Base-by-base conservation (phyloP, 2,113 vertebrate genomes). In the Neogale vison region DNA sequence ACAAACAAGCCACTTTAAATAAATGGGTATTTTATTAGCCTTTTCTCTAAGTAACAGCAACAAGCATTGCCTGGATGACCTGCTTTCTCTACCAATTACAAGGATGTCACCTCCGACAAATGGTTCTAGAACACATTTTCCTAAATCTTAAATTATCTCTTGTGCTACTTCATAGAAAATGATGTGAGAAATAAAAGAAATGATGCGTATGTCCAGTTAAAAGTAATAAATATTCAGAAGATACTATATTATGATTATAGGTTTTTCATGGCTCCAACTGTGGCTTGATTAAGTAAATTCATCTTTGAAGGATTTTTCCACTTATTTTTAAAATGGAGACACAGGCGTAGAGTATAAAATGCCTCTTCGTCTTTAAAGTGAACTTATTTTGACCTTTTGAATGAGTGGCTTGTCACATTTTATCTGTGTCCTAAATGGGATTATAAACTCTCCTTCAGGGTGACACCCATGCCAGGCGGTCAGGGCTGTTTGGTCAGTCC, bases 301-400 rank as follows among this genome's bases (percentile, higher is more conserved):
- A 92, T 67, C 95, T 97, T 97, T 96, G 80, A 97, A 93, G 36
- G 18, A 92, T 85, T 96, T 95, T 94, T 36, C 82, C 36, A 89
- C 50, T 90, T 86, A 76, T 42, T 95, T 96, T 94, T 85, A 77
- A 97, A 96, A 93, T 65, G 88, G 88, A 94, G 69, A 94, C 57
- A 72, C 13, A 85, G 47, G 50, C 83, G 29, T 23, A 39, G 59
- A 52, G 42, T 88, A 92, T 72, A 96, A 95, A 96, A 85, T 61
- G 42, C 39, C 29, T 97, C 74, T 96, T 80, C 96, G 94, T 96
- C 92, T 96, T 96, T 85, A 42, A 82, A 93, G 81, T 98, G 72
- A 98, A 97, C 96, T 96, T 86, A 84, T 79, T 96, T 92, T 97
- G 96, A 97, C 96, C 89, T 97, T 96, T 84, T 94, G 94, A 93